Conservation (phyloP, 2,888 invertebrate genomes). For the Spatulosminthurus flaviceps region DNA sequence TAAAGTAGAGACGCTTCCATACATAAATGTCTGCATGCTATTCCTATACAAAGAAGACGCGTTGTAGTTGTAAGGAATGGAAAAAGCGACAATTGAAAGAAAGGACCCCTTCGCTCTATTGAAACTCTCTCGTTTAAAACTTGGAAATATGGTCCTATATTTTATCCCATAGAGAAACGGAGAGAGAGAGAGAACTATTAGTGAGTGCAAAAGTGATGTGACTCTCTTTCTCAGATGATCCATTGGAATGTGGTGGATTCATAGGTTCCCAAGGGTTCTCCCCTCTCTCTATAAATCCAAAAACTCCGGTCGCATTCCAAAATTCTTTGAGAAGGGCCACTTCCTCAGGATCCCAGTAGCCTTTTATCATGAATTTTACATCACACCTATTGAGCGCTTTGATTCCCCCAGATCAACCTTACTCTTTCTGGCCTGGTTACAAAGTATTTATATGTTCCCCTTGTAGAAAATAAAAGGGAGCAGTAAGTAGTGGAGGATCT, state of each 20-base stretch:
- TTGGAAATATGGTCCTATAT: constrained; percentile 25
- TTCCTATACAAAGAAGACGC: too few species aligned
- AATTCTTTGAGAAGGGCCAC: constrained; percentile 41
- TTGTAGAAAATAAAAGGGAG: too few species aligned
- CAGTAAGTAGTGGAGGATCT: too few species aligned
- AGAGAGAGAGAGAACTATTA: constrained; percentile 26
- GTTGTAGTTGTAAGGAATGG: neutral
- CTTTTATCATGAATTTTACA: constrained; percentile 29
- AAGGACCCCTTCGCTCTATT: constrained; percentile 19
- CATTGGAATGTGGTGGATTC: constrained; percentile 41
- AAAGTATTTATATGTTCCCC: too few species aligned
- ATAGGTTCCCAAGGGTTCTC: constrained; percentile 22
- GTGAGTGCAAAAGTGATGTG: constrained; percentile 31
- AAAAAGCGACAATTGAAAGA: constrained; percentile 20
- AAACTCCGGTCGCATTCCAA: constrained; percentile 45
- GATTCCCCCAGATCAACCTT: too few species aligned
- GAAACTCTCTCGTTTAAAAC: neutral
- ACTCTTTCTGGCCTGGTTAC: too few species aligned
- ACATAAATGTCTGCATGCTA: too few species aligned
- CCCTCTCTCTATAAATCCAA: constrained; percentile 23
- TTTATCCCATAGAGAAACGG: neutral
- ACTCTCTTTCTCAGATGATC: constrained; percentile 41
- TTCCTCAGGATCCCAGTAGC: constrained; percentile 40
- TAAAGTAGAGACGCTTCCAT: too few species aligned
- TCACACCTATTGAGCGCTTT: neutral